These are phyloP conservation scores for Syrista parreyssii DNA, from an alignment of 2,888 invertebrate species.

Conservation along the genomic window DNA sequence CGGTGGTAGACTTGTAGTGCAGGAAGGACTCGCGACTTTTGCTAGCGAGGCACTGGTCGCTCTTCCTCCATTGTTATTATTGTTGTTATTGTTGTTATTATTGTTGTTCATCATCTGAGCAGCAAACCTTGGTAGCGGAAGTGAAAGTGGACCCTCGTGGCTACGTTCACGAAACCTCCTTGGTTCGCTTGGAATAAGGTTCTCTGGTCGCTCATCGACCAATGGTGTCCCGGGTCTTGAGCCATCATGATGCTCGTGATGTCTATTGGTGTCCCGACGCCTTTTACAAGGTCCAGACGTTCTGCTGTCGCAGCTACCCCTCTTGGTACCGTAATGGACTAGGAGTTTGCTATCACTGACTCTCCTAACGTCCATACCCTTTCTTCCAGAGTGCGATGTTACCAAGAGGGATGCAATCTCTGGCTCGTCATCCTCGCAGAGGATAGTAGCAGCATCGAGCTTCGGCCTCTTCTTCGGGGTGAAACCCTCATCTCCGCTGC, in stretches of 20 bases:
- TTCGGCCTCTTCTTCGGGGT: conserved; percentile 77
- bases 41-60: conserved; percentile 34
- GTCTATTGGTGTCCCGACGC: conserved; percentile 63
- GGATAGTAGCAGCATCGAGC: conserved; percentile 66
- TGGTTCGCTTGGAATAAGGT: conserved; percentile 79
- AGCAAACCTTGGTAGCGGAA: conserved; percentile 91
- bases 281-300: conserved; percentile 59
- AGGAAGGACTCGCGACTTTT: conserved; percentile 64
- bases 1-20: conserved; percentile 60
- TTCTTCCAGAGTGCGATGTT: conserved; percentile 60
- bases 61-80: conserved; percentile 30
- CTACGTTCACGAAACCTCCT: conserved; percentile 75
- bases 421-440: conserved; percentile 61
- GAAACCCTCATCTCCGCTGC: conserved; percentile 75
- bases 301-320: conserved; percentile 59
- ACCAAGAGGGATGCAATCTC: conserved; percentile 62
- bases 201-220: conserved; percentile 84
- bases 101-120: conserved; percentile 70
- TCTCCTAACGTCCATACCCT: conserved; percentile 61
- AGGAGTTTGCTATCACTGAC: conserved; percentile 62
- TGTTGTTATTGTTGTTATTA: conserved; percentile 53
- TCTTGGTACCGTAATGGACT: conserved; percentile 53
- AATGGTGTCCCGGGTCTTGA: conserved; percentile 88
- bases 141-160: conserved; percentile 78
- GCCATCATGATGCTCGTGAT: conserved; percentile 71